Percentiles rank a stretch among this genome's conserved stretches.
Evolutionary conservation across 2,113 vertebrate genomes (phyloP).

Genomic region (Phainopepla nitens): DNA sequence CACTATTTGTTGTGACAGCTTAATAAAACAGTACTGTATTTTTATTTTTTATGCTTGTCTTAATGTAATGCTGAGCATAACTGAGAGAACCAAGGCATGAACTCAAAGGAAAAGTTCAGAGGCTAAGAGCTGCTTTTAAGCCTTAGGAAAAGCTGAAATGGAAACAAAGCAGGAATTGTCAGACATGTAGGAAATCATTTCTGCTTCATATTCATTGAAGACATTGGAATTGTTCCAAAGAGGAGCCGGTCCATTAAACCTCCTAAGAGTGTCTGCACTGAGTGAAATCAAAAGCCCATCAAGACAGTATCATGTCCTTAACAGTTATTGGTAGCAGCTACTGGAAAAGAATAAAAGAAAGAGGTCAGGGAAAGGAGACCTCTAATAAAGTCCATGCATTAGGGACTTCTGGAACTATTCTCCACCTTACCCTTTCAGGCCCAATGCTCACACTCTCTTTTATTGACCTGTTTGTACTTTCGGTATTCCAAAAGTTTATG

Average conservation of each 20-base stretch:
- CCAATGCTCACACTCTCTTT: background rate
- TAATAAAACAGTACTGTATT: background rate
- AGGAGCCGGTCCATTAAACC: background rate
- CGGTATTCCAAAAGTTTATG: background rate
- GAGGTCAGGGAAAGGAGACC: background rate
- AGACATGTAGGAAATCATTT: background rate
- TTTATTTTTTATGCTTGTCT: background rate
- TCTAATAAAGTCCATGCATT: background rate
- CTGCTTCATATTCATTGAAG: background rate
- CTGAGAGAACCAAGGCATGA: background rate
- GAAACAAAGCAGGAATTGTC: conserved; percentile 27
- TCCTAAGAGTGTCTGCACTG: background rate
- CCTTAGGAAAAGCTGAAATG: background rate
- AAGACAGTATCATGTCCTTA: background rate
- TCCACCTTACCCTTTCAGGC: background rate
- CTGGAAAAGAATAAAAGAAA: background rate
- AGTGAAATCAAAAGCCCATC: conserved; percentile 18
- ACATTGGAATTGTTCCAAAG: background rate
- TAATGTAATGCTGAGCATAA: background rate
- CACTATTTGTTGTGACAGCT: background rate
- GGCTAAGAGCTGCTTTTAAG: background rate
- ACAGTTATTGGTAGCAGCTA: background rate
- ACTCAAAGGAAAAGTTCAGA: background rate
- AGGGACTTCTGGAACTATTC: background rate
- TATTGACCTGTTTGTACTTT: background rate